phyloP scores from a whole-genome alignment of 2,888 invertebrate species.

The Leptopilina myrica region DNA sequence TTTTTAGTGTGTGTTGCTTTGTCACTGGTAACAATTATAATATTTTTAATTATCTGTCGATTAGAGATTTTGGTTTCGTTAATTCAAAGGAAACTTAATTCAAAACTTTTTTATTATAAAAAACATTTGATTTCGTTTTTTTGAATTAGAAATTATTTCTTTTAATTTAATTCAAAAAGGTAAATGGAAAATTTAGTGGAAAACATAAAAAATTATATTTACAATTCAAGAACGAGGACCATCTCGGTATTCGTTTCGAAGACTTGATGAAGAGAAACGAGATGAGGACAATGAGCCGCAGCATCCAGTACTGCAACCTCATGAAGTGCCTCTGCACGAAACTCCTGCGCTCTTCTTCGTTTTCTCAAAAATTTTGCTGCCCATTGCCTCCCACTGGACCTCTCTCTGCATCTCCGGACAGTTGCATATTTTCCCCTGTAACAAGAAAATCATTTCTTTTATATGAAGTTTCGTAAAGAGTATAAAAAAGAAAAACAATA shows the following conservation, averaged over 20 bases:
- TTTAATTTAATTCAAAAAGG: too few species aligned
- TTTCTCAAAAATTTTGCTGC: slow-evolving; percentile 98
- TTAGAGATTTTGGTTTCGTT: too few species aligned
- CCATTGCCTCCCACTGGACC: slow-evolving; percentile 90
- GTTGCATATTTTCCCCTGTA: slow-evolving; percentile 98
- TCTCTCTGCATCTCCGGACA: slow-evolving; percentile 93
- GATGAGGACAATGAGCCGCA: slow-evolving; percentile 78
- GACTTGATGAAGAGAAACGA: slow-evolving; percentile 80
- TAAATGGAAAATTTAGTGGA: neutral
- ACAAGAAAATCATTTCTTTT: slow-evolving; percentile 61
- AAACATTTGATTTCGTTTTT: too few species aligned
- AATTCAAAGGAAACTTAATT: too few species aligned
- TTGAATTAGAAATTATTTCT: too few species aligned
- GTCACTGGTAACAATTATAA: too few species aligned
- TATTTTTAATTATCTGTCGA: too few species aligned
- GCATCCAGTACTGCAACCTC: slow-evolving; percentile 80
- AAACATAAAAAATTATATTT: slow-evolving; percentile 67
- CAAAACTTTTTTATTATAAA: too few species aligned
- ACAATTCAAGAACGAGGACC: slow-evolving; percentile 81
- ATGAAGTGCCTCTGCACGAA: slow-evolving; percentile 78
- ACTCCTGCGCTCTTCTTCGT: slow-evolving; percentile 87
- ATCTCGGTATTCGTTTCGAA: slow-evolving; percentile 80
- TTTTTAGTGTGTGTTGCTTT: too few species aligned
- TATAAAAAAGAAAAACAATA: too few species aligned
- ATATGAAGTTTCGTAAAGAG: too few species aligned